Conservation (phyloP, 2,113 vertebrate species). For the Leptosomus discolor region DNA sequence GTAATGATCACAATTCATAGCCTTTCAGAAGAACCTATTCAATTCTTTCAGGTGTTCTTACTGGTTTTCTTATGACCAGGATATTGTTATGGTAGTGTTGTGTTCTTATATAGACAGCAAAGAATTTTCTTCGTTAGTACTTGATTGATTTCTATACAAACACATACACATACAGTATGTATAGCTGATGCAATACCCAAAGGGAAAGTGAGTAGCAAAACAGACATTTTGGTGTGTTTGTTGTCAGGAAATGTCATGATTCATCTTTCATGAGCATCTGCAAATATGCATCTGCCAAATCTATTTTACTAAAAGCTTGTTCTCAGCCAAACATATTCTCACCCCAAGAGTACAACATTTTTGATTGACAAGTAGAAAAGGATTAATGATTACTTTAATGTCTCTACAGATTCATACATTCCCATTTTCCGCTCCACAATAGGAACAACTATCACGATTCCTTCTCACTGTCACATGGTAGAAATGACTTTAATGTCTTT, state of each 20-base stretch:
- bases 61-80: not conserved
- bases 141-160: not conserved
- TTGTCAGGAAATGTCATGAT: conserved; percentile 58
- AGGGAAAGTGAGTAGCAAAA: not conserved
- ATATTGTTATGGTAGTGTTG: not conserved
- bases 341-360: conserved; percentile 32
- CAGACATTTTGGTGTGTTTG: conserved; percentile 49
- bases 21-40: not conserved
- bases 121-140: not conserved
- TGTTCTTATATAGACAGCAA: not conserved
- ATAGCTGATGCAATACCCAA: not conserved
- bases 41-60: not conserved
- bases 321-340: conserved; percentile 48
- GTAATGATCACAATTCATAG: not conserved
- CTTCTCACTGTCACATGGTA: not conserved
- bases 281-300: conserved; percentile 62
- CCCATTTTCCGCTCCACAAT: not conserved
- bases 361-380: conserved; percentile 54
- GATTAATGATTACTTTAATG: conserved; percentile 45
- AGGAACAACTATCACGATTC: not conserved
- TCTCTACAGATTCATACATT: conserved; percentile 22
- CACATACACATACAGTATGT: not conserved
- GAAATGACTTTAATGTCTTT: not conserved
- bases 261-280: conserved; percentile 67
- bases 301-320: conserved; percentile 55